Evolutionary conservation across 2,888 invertebrate species (phyloP).

Genomic region (Caenorhabditis afra): DNA sequence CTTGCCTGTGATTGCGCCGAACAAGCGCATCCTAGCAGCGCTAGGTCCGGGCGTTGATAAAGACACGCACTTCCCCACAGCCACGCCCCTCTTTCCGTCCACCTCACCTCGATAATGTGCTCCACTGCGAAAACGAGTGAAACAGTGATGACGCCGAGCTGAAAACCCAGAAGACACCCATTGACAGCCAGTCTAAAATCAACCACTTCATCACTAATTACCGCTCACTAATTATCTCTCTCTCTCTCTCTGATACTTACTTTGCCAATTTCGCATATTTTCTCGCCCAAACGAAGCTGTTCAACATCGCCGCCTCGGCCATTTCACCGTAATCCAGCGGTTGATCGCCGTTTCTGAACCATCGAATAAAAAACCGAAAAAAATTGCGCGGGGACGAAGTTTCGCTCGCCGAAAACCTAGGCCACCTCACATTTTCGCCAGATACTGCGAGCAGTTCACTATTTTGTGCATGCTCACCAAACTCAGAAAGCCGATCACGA

Average conservation of each 20-base stretch:
- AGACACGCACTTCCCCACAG: too few species aligned
- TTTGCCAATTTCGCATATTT: conserved; percentile 52
- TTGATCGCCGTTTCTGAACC: conserved; percentile 67
- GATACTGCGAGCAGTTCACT: conserved; percentile 65
- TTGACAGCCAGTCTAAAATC: conserved; percentile 62
- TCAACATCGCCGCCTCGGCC: conserved; percentile 71
- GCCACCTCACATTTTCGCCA: conserved; percentile 61
- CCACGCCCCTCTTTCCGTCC: too few species aligned
- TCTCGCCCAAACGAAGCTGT: conserved; percentile 51
- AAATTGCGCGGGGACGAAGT: too few species aligned
- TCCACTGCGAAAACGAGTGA: conserved; percentile 65
- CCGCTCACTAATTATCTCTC: too few species aligned
- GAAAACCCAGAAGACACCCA: conserved; percentile 57
- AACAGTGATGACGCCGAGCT: conserved; percentile 64
- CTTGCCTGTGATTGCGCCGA: too few species aligned
- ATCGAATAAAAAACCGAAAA: too few species aligned
- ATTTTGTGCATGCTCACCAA: conserved; percentile 69
- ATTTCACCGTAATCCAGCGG: conserved; percentile 81
- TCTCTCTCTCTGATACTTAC: too few species aligned
- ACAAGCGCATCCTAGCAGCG: too few species aligned
- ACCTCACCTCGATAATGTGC: conserved; percentile 61
- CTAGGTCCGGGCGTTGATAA: too few species aligned
- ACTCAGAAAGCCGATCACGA: conserved; percentile 64
- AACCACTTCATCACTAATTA: too few species aligned
- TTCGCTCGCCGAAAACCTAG: background rate